These are phyloP conservation scores for Asobara japonica DNA, from an alignment of 1,140 invertebrate species.

Conservation along the genomic window DNA sequence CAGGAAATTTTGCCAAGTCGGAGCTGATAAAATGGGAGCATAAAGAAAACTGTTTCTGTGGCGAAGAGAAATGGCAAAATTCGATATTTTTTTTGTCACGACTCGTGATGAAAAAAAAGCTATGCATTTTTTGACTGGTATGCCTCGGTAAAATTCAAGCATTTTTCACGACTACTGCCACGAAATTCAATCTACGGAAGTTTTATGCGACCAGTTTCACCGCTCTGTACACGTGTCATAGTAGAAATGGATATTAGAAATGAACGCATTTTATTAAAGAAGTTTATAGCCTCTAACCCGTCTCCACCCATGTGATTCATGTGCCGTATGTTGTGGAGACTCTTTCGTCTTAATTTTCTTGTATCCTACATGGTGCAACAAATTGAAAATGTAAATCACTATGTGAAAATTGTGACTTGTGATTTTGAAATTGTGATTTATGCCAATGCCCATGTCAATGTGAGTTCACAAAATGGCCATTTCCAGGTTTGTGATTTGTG, in stretches of 20 bases:
- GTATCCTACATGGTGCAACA: too few relatives aligned
- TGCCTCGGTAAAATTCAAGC: not conserved
- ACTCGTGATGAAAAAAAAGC: not conserved
- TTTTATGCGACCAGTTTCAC: slow-evolving; percentile 47
- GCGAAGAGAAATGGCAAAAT: not conserved
- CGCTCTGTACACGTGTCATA: slow-evolving; percentile 26
- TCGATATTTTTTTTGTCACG: not conserved
- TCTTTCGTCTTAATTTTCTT: too few relatives aligned
- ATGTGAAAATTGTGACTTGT: too few relatives aligned
- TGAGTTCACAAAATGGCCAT: too few relatives aligned
- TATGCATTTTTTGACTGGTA: not conserved
- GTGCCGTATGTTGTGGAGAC: not conserved
- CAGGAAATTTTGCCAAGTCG: not conserved
- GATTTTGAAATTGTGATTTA: too few relatives aligned
- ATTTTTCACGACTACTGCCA: slow-evolving; percentile 7
- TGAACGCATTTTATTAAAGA: slow-evolving; percentile 50
- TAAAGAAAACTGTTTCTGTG: not conserved
- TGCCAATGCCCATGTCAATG: too few relatives aligned
- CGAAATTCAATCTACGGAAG: slow-evolving; percentile 54
- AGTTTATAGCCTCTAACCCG: slow-evolving; percentile 46
- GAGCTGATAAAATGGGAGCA: not conserved
- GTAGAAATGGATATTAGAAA: slow-evolving; percentile 51
- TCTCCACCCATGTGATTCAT: not conserved
- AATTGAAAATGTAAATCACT: too few relatives aligned
- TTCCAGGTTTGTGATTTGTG: too few relatives aligned